Base-by-base conservation (phyloP, 2,888 invertebrate genomes). In the Agrochola circellaris region DNA sequence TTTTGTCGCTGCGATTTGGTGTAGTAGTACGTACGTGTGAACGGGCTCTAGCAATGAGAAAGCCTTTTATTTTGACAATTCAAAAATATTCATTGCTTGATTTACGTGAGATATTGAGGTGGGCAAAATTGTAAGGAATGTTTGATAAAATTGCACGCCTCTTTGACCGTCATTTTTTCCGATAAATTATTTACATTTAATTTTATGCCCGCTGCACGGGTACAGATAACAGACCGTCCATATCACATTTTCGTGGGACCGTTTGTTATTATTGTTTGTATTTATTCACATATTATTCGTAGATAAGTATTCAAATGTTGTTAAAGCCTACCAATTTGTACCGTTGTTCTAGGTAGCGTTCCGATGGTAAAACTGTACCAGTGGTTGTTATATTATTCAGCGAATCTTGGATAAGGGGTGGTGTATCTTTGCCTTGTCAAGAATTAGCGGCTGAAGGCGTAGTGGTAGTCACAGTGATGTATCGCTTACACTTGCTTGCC, bases 341-440 rank as follows among this genome's bases (percentile, higher is more conserved):
- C 71, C 62, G 1, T 78, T 84, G 73, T 96, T 93, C 92, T 84
- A 96, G 96, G 89, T 93, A 96, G 96, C 95, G 94, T 87, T 93
- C 92, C 82, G 96, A 96, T 89, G 97, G 97, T 13, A 97, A 97
- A 85, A 90, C 93, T 64, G 93, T 97, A 81, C 98, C 98, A 0
- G 98, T 98, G 11, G 97, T 98, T 61, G 97, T 98, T 82, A 97
- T 98, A 90, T 96, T 98, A 84, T 98, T 98, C 92, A 97, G 97
- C 61, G 97, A 97, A 87, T 96, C 97, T 38, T 98, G 97, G 95
- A 92, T 93, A 60, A 91, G 90, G 69, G 97, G 97, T 90, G 97
- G 97, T 48, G 93, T 96, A 51, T 93, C 96, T 51, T 95, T 97
- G 34, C 97, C 97, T 2, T 98, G 98, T n/a, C 97, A 98, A 91